Conservation (phyloP, 2,797 vertebrate species). For the Micropoecilia bifurca region DNA sequence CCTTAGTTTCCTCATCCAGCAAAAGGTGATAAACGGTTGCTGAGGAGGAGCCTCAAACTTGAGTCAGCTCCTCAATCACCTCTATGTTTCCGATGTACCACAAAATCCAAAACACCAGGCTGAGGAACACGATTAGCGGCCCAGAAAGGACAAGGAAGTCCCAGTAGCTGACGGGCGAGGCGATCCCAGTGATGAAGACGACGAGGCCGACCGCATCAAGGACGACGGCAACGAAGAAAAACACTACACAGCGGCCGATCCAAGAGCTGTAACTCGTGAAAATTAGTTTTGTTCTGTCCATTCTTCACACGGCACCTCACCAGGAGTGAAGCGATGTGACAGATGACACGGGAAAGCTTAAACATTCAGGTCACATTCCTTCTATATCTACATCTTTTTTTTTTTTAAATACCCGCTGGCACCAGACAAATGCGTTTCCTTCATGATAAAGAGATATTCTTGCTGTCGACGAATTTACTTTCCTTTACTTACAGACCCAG, state of each 20-base stretch:
- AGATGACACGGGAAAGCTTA: slow-evolving; percentile 41
- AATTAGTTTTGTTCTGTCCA: not conserved
- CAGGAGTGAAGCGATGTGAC: slow-evolving; percentile 18
- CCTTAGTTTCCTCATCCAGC: not conserved
- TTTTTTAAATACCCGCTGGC: not conserved
- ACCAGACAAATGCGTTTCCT: slow-evolving; percentile 27
- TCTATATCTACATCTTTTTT: slow-evolving; percentile 47
- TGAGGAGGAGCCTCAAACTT: slow-evolving; percentile 12
- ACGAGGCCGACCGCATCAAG: slow-evolving; percentile 76
- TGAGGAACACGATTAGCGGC: slow-evolving; percentile 79
- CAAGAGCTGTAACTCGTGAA: slow-evolving; percentile 45
- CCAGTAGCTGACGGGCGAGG: slow-evolving; percentile 75
- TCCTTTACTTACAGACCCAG: not conserved
- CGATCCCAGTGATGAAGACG: slow-evolving; percentile 81
- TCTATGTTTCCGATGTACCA: slow-evolving; percentile 87
- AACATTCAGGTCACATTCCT: slow-evolving; percentile 54
- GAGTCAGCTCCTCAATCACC: slow-evolving; percentile 57
- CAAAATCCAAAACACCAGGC: slow-evolving; percentile 84
- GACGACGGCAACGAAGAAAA: slow-evolving; percentile 74
- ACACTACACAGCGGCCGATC: slow-evolving; percentile 58
- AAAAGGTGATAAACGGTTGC: not conserved
- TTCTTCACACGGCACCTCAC: not conserved
- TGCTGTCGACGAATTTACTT: no score
- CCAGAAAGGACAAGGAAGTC: slow-evolving; percentile 85
- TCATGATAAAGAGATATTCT: slow-evolving; percentile 5